phyloP scores from a whole-genome alignment of 2,888 invertebrate genomes.

The Petrophora chlorosata region DNA sequence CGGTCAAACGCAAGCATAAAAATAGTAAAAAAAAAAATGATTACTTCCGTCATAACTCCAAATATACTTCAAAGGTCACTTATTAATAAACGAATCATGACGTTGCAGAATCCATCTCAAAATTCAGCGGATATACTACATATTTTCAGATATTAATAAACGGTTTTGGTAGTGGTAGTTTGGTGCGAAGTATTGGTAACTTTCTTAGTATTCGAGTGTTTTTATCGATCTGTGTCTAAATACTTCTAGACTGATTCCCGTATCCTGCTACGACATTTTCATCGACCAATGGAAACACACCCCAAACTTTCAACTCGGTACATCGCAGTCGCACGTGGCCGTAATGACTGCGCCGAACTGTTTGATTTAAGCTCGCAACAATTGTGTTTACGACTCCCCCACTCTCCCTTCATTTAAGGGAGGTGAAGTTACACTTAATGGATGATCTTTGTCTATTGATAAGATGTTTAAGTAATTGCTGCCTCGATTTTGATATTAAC shows the following conservation, averaged over 20 bases:
- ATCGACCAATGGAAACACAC: constrained; percentile 41
- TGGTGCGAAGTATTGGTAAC: no score
- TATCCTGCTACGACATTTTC: constrained; percentile 13
- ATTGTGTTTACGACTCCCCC: constrained; percentile 71
- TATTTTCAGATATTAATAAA: no score
- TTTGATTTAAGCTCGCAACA: constrained; percentile 82
- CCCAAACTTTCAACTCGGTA: constrained; percentile 41
- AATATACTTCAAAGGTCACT: no score
- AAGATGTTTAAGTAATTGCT: constrained; percentile 41
- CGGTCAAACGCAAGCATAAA: no score
- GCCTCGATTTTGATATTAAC: constrained; percentile 33
- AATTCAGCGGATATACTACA: no score
- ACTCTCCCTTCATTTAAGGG: constrained; percentile 23
- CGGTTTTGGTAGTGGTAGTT: no score
- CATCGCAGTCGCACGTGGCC: constrained; percentile 72
- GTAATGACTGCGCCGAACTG: constrained; percentile 76
- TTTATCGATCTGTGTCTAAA: no score
- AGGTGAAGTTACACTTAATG: constrained; percentile 34
- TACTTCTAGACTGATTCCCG: neutral
- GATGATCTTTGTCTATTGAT: constrained; percentile 41
- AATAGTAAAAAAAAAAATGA: no score
- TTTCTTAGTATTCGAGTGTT: no score
- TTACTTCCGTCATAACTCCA: no score
- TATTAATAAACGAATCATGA: no score
- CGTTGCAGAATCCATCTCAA: no score